Evolutionary conservation across 2,797 vertebrate genomes (phyloP).

Genomic region (Amphiprion clarkii): DNA sequence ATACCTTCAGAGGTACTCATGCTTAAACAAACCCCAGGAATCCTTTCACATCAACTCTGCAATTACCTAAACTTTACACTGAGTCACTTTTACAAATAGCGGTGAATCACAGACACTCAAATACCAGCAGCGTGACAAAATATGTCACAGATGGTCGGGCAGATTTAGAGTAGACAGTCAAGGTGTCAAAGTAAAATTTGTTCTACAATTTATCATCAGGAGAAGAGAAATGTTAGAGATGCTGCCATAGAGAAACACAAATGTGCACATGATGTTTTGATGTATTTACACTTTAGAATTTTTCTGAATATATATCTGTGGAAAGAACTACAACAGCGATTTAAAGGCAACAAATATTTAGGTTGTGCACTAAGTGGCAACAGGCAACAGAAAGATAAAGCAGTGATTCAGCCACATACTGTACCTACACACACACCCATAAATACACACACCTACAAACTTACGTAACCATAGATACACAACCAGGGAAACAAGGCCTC

Average conservation of each 20-base stretch:
- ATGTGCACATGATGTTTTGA: too few relatives aligned
- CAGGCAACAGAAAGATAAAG: background rate
- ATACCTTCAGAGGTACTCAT: background rate
- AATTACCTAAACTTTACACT: conserved; percentile 12
- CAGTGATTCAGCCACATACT: background rate
- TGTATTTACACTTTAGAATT: too few relatives aligned
- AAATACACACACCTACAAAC: conserved; percentile 31
- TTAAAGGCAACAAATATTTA: background rate
- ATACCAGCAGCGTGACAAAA: background rate
- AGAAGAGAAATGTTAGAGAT: background rate
- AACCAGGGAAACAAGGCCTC: conserved; percentile 5
- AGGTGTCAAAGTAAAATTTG: background rate
- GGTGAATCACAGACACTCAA: background rate
- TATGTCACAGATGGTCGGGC: too few relatives aligned
- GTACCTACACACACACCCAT: conserved; percentile 17
- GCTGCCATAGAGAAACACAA: too few relatives aligned
- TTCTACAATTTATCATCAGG: background rate
- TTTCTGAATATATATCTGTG: too few relatives aligned
- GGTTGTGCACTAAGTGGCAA: background rate
- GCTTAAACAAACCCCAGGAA: conserved; percentile 21
- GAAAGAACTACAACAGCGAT: background rate
- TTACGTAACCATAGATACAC: conserved; percentile 50
- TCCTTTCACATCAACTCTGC: background rate
- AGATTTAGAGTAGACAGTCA: background rate
- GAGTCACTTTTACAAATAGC: conserved; percentile 12